Evolutionary conservation across 2,888 invertebrate genomes (phyloP), one percentile per base, ranked within the genome.

Genomic region (Netelia virgata): DNA sequence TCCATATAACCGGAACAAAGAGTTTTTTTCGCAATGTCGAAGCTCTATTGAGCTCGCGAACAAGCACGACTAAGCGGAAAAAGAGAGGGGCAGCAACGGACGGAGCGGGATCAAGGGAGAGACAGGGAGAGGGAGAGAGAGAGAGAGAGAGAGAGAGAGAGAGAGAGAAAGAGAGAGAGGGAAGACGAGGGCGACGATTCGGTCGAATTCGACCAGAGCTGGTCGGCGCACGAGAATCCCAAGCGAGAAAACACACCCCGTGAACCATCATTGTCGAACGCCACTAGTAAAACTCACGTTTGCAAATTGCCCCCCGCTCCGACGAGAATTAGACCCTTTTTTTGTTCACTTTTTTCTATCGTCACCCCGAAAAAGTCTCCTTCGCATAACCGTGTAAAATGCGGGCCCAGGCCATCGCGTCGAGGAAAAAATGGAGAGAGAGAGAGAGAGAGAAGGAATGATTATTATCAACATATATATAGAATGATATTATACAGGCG

Each of bases 1-100:
- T 76, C 72, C 50, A 57, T 66, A 50, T 53, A 73, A 68, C 61
- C 72, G 61, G 77, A 78, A 73, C 77, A 73, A 73, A 83, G 53
- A 73, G 23, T 77, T 82, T 74, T 82, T 70, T 55, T 57, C 36
- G 23, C 20, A 14, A 61, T 73, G 18, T 41, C 57, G 61, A 53
- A 78, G 66, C 23, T 83, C 50, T 66, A 47, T 69, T 11, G 55
- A 74, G 68, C 80, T 63, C 28, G 50, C 68, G 63, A 55, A 70
- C 64, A 57, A 70, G 18, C 57, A 53, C 70, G 43, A 14, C 78
- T 70, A 16, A 20, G 41, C 11, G 55, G 50, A 16, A 55, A 23
- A 16, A 57, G 68, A 68, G 77, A 70, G 64, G 36, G 36, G 36
- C 6, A 36, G 36, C 36, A 36, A 36, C 36, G 36, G 36, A 36